phyloP scores from a whole-genome alignment of 2,888 invertebrate genomes.

The Magallana nippona region DNA sequence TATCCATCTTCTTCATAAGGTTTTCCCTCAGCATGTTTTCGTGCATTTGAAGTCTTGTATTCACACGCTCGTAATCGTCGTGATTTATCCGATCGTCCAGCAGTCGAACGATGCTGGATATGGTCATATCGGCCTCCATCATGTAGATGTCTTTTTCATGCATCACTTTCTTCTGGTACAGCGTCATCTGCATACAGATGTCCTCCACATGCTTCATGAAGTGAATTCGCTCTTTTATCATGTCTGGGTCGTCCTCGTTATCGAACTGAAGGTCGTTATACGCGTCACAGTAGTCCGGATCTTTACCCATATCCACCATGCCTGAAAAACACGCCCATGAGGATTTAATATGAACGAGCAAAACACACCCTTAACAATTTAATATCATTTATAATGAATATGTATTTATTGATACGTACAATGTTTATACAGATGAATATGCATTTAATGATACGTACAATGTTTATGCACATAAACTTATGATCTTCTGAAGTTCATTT shows the following conservation, averaged over 20 bases:
- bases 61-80: slow-evolving; percentile 75
- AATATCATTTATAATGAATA: too few species aligned
- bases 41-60: slow-evolving; percentile 77
- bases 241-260: slow-evolving; percentile 70
- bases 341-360: not conserved
- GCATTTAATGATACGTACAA: too few species aligned
- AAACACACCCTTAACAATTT: too few species aligned
- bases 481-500: too few species aligned
- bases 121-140: slow-evolving; percentile 75
- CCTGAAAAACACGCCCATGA: slow-evolving; percentile 55
- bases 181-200: slow-evolving; percentile 75
- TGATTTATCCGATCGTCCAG: slow-evolving; percentile 76
- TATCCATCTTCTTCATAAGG: slow-evolving; percentile 72
- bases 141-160: slow-evolving; percentile 75
- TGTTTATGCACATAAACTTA: too few species aligned
- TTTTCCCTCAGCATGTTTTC: slow-evolving; percentile 74
- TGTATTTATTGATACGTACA: too few species aligned
- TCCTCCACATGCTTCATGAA: slow-evolving; percentile 77
- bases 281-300: slow-evolving; percentile 72
- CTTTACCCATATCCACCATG: slow-evolving; percentile 75
- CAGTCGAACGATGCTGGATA: slow-evolving; percentile 72
- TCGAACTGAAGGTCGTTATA: slow-evolving; percentile 74
- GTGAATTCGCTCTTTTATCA: slow-evolving; percentile 74
- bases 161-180: slow-evolving; percentile 70
- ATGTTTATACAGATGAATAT: too few species aligned